Percentiles rank a stretch among this genome's conserved stretches.
Conservation (phyloP, 2,797 vertebrate genomes). For the Chaunax sp. region DNA sequence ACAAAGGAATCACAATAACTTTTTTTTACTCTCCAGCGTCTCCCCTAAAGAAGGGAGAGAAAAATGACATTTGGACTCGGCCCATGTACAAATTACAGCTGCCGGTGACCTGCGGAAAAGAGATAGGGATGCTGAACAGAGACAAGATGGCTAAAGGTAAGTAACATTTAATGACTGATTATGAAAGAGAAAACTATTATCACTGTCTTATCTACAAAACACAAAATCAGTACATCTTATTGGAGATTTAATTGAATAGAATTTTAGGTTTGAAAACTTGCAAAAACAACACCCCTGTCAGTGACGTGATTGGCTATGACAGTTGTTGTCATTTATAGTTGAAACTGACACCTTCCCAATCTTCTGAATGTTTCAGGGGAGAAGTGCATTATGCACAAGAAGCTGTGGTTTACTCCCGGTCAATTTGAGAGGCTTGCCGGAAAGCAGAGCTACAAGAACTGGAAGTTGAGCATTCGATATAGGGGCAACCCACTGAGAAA, state of each 20-base stretch:
- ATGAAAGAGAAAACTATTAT: neutral
- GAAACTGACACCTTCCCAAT: neutral
- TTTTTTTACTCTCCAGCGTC: constrained; percentile 61
- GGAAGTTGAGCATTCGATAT: constrained; percentile 78
- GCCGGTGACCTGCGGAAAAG: constrained; percentile 73
- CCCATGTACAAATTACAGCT: constrained; percentile 61
- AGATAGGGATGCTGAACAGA: constrained; percentile 50
- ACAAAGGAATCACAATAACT: neutral
- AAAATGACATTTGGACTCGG: constrained; percentile 69
- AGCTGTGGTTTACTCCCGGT: constrained; percentile 64
- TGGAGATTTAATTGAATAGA: no score
- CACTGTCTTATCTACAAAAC: neutral
- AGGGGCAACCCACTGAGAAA: constrained; percentile 28
- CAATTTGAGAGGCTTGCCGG: constrained; percentile 75
- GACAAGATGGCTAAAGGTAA: constrained; percentile 71
- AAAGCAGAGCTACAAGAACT: constrained; percentile 66
- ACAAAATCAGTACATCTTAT: neutral
- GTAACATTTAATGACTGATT: neutral
- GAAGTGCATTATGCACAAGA: constrained; percentile 57
- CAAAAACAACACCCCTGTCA: neutral
- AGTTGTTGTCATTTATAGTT: neutral
- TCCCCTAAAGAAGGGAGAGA: constrained; percentile 65
- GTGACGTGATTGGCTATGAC: neutral
- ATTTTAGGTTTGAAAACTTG: no score
- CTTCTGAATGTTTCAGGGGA: constrained; percentile 63